Evolutionary conservation across 1,140 invertebrate genomes (phyloP), one percentile per base, ranked within the genome.

Genomic region (Orchesella cincta): DNA sequence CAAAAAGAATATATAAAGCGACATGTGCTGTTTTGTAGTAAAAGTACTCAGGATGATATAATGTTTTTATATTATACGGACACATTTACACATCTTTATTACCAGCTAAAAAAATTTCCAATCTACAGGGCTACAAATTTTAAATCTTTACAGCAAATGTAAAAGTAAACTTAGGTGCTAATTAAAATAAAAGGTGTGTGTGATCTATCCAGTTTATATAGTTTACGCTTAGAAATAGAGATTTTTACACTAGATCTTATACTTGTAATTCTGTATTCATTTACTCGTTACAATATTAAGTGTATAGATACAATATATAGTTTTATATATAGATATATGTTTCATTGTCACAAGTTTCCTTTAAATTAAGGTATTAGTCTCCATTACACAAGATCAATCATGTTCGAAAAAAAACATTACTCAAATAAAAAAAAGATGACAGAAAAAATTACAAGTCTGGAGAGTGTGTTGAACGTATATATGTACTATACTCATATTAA

Each of bases 321-420:
- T 5, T 36, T 36, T 73, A 73, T 36, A 39, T 73, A 73, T 73
- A 73, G 35, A 39, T 73, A 39, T 73, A 39, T 73, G 39, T 73
- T 73, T 73, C 23, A 73, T 73, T 36, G 52, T 57, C 35, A 39
- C 36, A 73, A 73, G 33, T 36, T 73, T 39, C 71, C 35, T 36
- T 36, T 73, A 36, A 73, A 73, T 39, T 35, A 73, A n/a, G 23
- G 28, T 35, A 36, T 36, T 73, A 73, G 33, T 73, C 33, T 73
- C 71, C 33, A n/a, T 70, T 35, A 73, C 28, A 73, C 34, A 39
- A 73, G n/a, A 73, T 73, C 34, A 73, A 36, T 39, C 52, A 57
- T 57, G 52, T 57, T 46, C 18, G n/a, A n/a, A n/a, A n/a, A n/a
- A n/a, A n/a, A n/a, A n/a, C n/a, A n/a, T n/a, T 18, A 14, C 23